phyloP scores from a whole-genome alignment of 2,797 vertebrate genomes.

The Catamblyrhynchus diadema region DNA sequence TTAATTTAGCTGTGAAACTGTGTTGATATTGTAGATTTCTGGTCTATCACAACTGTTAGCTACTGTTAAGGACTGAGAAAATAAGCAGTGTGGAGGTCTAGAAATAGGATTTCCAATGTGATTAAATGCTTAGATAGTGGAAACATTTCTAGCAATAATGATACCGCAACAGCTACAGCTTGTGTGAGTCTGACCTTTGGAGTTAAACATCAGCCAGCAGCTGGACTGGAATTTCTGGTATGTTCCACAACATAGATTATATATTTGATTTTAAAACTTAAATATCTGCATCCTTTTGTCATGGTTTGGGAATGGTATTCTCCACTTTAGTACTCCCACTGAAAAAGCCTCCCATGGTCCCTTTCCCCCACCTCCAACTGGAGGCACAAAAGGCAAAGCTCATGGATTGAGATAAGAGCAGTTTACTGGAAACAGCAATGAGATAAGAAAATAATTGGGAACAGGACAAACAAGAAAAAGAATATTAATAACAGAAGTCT shows the following conservation, averaged over 20 bases:
- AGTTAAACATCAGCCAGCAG: constrained; percentile 51
- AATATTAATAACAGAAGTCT: neutral
- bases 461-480: neutral
- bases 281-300: neutral
- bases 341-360: neutral
- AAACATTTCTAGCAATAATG: neutral
- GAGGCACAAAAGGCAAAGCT: neutral
- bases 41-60: neutral
- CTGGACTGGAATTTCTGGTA: constrained; percentile 34
- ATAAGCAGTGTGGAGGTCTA: neutral
- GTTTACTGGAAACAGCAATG: neutral
- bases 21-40: neutral
- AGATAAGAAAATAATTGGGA: neutral
- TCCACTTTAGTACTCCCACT: neutral
- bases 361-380: neutral
- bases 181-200: constrained; percentile 14
- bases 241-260: constrained; percentile 16
- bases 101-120: neutral
- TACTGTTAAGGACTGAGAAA: neutral
- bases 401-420: accelerated
- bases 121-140: neutral
- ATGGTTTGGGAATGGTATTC: neutral
- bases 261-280: constrained; percentile 1
- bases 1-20: neutral
- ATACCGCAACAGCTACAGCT: neutral